These are phyloP conservation scores for Cheilosia vernalis DNA, from an alignment of 2,888 invertebrate genomes.

Conservation along the genomic window DNA sequence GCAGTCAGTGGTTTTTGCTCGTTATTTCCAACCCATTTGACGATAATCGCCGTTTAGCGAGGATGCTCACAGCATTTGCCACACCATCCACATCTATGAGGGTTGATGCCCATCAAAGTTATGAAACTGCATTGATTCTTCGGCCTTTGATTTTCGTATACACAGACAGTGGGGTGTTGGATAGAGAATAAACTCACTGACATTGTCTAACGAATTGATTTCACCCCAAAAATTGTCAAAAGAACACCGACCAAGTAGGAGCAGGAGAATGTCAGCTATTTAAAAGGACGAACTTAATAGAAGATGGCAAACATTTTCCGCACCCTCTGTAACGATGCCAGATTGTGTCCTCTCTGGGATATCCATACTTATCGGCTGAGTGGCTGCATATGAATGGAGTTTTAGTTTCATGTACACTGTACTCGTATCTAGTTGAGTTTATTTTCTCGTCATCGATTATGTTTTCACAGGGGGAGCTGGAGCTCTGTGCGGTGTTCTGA, in stretches of 20 bases:
- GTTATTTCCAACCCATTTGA: constrained; percentile 73
- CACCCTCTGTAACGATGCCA: constrained; percentile 55
- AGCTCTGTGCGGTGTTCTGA: constrained; percentile 28
- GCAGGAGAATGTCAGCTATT: constrained; percentile 33
- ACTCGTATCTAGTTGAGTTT: constrained; percentile 62
- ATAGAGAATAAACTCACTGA: constrained; percentile 55
- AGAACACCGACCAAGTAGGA: constrained; percentile 42
- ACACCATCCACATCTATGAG: constrained; percentile 31
- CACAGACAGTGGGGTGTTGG: constrained; percentile 57
- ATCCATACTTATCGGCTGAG: constrained; percentile 66
- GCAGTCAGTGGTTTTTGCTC: constrained; percentile 64
- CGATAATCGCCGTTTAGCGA: constrained; percentile 68
- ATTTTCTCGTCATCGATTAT: constrained; percentile 70
- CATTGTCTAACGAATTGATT: constrained; percentile 72
- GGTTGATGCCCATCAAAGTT: constrained; percentile 62
- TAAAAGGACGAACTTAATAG: constrained; percentile 58
- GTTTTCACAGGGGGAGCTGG: constrained; percentile 50
- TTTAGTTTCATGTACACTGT: constrained; percentile 59
- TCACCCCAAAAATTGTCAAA: constrained; percentile 67
- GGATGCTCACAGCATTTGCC: constrained; percentile 41
- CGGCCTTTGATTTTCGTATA: constrained; percentile 16
- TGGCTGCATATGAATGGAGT: constrained; percentile 73
- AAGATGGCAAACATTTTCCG: constrained; percentile 54
- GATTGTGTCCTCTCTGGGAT: constrained; percentile 41
- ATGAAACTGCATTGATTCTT: constrained; percentile 67